Evolutionary conservation across 2,888 invertebrate species (phyloP).

Genomic region (Microctonus hyperodae): DNA sequence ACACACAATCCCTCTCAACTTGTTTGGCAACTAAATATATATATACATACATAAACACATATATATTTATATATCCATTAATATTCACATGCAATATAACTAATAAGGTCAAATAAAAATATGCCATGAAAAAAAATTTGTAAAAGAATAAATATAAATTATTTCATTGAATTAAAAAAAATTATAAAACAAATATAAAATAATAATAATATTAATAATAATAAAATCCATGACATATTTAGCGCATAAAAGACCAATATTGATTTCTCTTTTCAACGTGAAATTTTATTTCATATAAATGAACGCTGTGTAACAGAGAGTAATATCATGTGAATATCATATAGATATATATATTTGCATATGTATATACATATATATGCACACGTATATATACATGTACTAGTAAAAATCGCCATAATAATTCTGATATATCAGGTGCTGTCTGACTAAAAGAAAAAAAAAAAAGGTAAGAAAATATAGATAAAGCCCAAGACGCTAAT

Average conservation of each 20-base stretch:
- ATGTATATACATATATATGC: no score
- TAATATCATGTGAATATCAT: background rate
- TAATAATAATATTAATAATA: background rate
- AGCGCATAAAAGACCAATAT: background rate
- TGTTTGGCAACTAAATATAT: slow-evolving; percentile 19
- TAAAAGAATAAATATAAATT: background rate
- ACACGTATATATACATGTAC: background rate
- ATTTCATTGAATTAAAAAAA: background rate
- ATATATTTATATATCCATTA: no score
- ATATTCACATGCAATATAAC: slow-evolving; percentile 16
- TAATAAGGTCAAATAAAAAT: slow-evolving; percentile 1
- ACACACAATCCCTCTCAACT: slow-evolving; percentile 7
- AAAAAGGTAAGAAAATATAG: background rate
- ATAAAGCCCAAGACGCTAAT: background rate
- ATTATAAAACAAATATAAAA: background rate
- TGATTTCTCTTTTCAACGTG: background rate
- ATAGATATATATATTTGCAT: background rate
- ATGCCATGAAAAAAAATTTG: background rate
- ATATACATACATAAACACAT: no score
- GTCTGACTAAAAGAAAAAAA: background rate
- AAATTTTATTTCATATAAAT: background rate
- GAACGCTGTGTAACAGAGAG: background rate
- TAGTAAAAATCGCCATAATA: slow-evolving; percentile 13
- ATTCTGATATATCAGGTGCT: no score
- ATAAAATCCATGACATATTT: background rate